These are phyloP conservation scores for Abscondita cerata DNA, from an alignment of 2,888 invertebrate genomes.

Conservation along the genomic window DNA sequence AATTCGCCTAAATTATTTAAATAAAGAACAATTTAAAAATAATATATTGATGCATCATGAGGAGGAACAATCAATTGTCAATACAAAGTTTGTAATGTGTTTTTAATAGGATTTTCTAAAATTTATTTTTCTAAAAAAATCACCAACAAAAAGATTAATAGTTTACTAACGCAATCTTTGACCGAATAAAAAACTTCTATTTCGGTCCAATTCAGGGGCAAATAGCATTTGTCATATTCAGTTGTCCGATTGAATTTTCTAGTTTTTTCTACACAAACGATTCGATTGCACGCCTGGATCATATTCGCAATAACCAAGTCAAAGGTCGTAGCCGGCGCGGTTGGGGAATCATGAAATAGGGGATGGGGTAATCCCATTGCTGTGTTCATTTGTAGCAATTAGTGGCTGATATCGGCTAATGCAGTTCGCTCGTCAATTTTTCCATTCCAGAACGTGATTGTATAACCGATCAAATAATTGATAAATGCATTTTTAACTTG, in stretches of 20 bases:
- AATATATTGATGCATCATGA: too few relatives aligned
- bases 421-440: constrained; percentile 44
- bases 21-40: too few relatives aligned
- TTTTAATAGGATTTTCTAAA: neutral
- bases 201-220: constrained; percentile 48
- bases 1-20: too few relatives aligned
- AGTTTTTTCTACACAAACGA: constrained; percentile 16
- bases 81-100: too few relatives aligned
- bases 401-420: constrained; percentile 54
- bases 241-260: constrained; percentile 29
- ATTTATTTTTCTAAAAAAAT: constrained; percentile 24
- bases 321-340: constrained; percentile 30
- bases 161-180: constrained; percentile 46
- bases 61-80: too few relatives aligned
- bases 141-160: constrained; percentile 38
- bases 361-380: constrained; percentile 54
- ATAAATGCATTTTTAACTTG: constrained; percentile 1
- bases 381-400: constrained; percentile 57
- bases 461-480: constrained; percentile 48
- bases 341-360: constrained; percentile 33
- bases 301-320: constrained; percentile 33
- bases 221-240: constrained; percentile 52
- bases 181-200: constrained; percentile 49
- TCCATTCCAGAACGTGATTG: constrained; percentile 47
- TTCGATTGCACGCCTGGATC: constrained; percentile 21